These are phyloP conservation scores for Micronycteris hirsuta DNA, from an alignment of 2,113 vertebrate genomes.

Conservation along the genomic window DNA sequence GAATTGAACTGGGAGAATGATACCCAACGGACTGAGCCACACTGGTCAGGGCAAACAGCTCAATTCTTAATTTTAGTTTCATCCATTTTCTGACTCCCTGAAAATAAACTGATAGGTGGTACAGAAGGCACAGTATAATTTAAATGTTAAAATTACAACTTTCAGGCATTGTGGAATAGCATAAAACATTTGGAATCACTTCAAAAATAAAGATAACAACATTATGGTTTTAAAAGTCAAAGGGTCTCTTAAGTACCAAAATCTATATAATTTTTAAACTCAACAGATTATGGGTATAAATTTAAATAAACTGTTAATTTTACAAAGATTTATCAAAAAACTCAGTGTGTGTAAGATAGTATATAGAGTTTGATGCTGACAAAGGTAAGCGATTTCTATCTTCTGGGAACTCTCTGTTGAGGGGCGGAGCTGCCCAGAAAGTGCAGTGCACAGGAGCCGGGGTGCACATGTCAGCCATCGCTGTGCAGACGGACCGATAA, in stretches of 20 bases:
- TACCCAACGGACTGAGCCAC: too few relatives aligned
- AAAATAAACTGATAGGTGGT: background rate
- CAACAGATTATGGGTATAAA: background rate
- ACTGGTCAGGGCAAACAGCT: background rate
- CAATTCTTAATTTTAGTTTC: conserved; percentile 33
- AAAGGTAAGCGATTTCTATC: background rate
- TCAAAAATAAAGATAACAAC: conserved; percentile 23
- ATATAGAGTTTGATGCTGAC: background rate
- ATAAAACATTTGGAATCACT: background rate
- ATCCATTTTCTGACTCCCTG: conserved; percentile 14
- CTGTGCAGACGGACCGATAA: background rate
- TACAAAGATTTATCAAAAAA: background rate
- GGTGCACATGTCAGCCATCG: background rate
- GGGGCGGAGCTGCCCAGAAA: background rate
- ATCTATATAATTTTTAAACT: background rate
- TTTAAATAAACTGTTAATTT: conserved; percentile 2
- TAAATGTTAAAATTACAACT: conserved; percentile 1
- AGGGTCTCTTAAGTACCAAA: background rate
- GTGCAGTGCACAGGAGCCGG: background rate
- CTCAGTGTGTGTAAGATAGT: background rate
- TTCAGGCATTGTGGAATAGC: background rate
- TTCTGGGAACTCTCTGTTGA: background rate
- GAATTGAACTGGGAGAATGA: too few relatives aligned
- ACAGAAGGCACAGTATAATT: background rate
- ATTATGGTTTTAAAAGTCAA: background rate